phyloP scores from a whole-genome alignment of 2,888 invertebrate genomes.

The Nebria salina region DNA sequence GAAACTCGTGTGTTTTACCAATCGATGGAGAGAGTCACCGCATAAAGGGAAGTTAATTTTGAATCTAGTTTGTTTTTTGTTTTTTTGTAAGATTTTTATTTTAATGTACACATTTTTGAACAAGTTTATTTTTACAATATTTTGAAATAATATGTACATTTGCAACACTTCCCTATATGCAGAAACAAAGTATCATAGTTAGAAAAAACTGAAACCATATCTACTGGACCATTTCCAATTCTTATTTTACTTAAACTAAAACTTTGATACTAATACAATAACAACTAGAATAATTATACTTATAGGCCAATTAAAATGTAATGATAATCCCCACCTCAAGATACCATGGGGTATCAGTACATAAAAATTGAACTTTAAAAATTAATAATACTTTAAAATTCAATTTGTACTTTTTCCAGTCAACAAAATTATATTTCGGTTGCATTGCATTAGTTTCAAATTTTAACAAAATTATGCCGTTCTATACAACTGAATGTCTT shows the following conservation, averaged over 20 bases:
- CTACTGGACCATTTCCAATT: slow-evolving; percentile 38
- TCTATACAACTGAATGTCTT: not conserved
- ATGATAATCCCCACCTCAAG: not conserved
- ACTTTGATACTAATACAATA: not conserved
- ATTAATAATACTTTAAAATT: not conserved
- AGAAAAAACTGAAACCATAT: slow-evolving; percentile 27
- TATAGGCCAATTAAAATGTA: slow-evolving; percentile 1
- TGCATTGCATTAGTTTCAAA: not conserved
- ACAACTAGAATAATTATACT: not conserved
- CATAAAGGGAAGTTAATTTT: slow-evolving; percentile 37
- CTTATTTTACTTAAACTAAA: slow-evolving; percentile 3
- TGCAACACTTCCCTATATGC: slow-evolving; percentile 39
- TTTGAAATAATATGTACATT: slow-evolving; percentile 37
- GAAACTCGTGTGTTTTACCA: slow-evolving; percentile 17
- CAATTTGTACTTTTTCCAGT: slow-evolving; percentile 1
- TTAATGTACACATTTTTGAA: slow-evolving; percentile 18
- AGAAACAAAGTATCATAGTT: slow-evolving; percentile 6
- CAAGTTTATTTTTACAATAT: slow-evolving; percentile 32
- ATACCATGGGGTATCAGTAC: not conserved
- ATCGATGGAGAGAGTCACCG: slow-evolving; percentile 20
- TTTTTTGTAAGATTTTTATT: slow-evolving; percentile 26
- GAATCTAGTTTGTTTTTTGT: slow-evolving; percentile 21
- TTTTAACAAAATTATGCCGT: not conserved
- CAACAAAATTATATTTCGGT: not conserved
- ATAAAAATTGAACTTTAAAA: not conserved